phyloP scores from a whole-genome alignment of 2,797 vertebrate species.

The Leontopithecus rosalia region DNA sequence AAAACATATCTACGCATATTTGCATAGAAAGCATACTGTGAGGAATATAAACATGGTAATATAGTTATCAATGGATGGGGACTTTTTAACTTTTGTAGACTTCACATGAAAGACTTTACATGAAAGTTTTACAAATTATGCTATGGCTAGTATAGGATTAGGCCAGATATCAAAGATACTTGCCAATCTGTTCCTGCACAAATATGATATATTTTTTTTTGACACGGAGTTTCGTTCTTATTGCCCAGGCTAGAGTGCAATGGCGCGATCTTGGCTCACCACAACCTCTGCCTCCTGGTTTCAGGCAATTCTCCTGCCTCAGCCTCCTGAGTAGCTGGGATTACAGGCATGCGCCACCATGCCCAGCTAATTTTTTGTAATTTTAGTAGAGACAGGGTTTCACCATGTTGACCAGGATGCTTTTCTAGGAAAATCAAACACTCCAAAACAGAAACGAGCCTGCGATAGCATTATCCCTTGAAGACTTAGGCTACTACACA shows the following conservation, averaged over 20 bases:
- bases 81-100: background rate
- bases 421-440: background rate
- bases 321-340: too few relatives aligned
- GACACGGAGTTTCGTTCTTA: too few relatives aligned
- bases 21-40: background rate
- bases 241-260: too few relatives aligned
- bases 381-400: too few relatives aligned
- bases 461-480: background rate
- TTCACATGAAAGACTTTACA: background rate
- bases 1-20: background rate
- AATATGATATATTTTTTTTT: background rate
- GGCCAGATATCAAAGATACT: background rate
- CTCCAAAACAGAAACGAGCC: background rate
- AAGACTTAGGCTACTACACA: background rate
- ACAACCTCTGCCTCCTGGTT: too few relatives aligned
- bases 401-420: background rate
- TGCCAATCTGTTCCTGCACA: constrained; percentile 15
- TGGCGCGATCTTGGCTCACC: too few relatives aligned
- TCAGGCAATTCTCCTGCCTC: too few relatives aligned
- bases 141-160: background rate
- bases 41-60: constrained; percentile 26
- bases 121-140: background rate
- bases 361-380: too few relatives aligned
- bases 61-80: background rate
- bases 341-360: too few relatives aligned